Base-by-base conservation (phyloP, 2,888 invertebrate species). In the Cremastinae sp. region DNA sequence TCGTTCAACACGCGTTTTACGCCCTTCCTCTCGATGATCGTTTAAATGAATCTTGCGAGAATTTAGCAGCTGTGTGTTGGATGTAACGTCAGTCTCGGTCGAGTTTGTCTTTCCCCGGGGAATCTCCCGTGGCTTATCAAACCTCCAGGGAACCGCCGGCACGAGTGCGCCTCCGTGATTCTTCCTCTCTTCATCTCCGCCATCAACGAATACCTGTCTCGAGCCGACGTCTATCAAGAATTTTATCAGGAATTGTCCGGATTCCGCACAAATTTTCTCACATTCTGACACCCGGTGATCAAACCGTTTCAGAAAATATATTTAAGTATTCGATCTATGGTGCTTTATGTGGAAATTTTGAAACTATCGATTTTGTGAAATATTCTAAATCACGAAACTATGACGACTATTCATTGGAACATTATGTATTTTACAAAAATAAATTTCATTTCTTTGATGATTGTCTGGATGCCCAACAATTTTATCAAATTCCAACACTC, bases 211-310 rank as follows among this genome's bases (percentile, higher is more conserved):
- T 47, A 38, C 20, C 51, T 49, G 14, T 38, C 14, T 64, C 38
- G 53, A 43, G 49, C 47, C 64, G 36, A 38, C 18, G 56, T 20
- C 51, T 14, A 59, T 59, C 45, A 36, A 58, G 45, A 69, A 69
- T 65, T 58, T 53, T 20, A 38, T 53, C 64, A 45, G 45, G 43
- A 70, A 65, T 74, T 41, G 56, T 28, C 62, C 34, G 69, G 51
- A 69, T 64, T 49, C 69, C 58, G 45, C 58, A 64, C 28, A 12
- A 69, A 74, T 74, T 69, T 51, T 56, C 45, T n/a, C 14, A 14
- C 64, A 71, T 69, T 71, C 51, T 28, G 41, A 58, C 36, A 45
- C 56, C 14, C 16, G 36, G 16, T 41, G 47, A 16, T 49, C 38
- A 22, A 45, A 12, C 12, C 12, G 20, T 49, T 20, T 8, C 28